Percentiles rank a stretch among this genome's conserved stretches.
Evolutionary conservation across 2,113 vertebrate genomes (phyloP).

Genomic region (Suncus etruscus): DNA sequence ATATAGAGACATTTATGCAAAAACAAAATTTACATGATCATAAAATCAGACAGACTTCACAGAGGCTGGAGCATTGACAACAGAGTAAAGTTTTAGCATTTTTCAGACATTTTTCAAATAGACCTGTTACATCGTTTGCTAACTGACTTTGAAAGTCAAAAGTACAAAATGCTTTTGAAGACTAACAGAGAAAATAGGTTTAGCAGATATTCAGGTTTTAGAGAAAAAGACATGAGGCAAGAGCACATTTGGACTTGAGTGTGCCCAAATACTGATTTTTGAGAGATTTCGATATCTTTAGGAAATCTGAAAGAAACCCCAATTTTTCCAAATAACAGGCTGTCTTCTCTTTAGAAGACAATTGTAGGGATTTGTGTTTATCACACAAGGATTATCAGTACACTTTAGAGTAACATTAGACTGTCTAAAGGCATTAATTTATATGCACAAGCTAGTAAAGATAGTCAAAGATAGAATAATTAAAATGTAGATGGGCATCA

Average conservation of each 20-base stretch:
- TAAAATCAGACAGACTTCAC: neutral
- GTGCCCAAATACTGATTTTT: neutral
- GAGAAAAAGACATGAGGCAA: neutral
- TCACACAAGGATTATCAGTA: neutral
- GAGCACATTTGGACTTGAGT: neutral
- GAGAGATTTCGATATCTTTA: neutral
- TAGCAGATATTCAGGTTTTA: constrained; percentile 20
- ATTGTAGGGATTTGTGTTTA: neutral
- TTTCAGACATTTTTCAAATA: neutral
- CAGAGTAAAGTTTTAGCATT: neutral
- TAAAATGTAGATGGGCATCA: neutral
- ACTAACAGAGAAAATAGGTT: neutral
- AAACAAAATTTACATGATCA: neutral
- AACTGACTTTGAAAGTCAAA: constrained; percentile 41
- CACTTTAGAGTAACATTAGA: neutral
- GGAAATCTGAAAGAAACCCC: neutral
- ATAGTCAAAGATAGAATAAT: neutral
- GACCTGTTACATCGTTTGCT: neutral
- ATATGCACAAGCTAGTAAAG: neutral
- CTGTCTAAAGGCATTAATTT: neutral
- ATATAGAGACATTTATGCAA: neutral
- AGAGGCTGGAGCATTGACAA: neutral
- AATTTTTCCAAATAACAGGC: neutral
- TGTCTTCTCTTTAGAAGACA: neutral
- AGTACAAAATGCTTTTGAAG: neutral